Evolutionary conservation across 2,113 vertebrate species (phyloP), one percentile per base, ranked within the genome.

Genomic region (Hemichromis elongatus): DNA sequence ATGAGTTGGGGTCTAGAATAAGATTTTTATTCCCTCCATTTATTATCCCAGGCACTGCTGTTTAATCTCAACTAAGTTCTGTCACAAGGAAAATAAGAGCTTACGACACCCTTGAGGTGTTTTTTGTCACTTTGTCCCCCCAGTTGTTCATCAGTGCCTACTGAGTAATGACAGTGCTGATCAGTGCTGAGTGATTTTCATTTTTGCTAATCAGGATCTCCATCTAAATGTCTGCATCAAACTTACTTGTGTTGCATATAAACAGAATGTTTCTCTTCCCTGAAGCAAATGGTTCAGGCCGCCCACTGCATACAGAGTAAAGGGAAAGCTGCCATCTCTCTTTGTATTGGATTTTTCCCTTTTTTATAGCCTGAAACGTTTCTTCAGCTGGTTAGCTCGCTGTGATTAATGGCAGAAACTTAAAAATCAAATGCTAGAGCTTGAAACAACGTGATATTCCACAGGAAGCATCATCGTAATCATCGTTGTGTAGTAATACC

Each of bases 121-220:
- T 89, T 79, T 80, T 61, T 84, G 82, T 89, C 86, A 82, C 66
- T 81, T 79, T 63, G 87, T 80, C 85, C 81, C 91, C 80, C 59
- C 80, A 55, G 90, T 86, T 90, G 85, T 86, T 89, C 87, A 86
- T 86, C 86, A 85, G 52, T 4, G 54, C 80, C 42, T 73, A 10
- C 75, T 77, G 83, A 81, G 77, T 92, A 88, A 92, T 84, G 90
- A 66, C 45, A 42, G 30, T 7, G 82, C 91, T 88, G 86, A 90
- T 90, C 88, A 79, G 79, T 52, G 81, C 81, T 68, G 87, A 91
- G 85, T 63, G 83, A 90, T 85, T 86, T 90, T 88, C 79, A 88
- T 90, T 86, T 83, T n/a, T 78, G 54, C 80, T 87, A 81, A 85
- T 90, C 81, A 83, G 83, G 26, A 79, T 54, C 84, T 66, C 68